Percentiles rank a stretch among this genome's conserved stretches.
Evolutionary conservation across 2,113 vertebrate species (phyloP).

Genomic region (Ailuropoda melanoleuca): DNA sequence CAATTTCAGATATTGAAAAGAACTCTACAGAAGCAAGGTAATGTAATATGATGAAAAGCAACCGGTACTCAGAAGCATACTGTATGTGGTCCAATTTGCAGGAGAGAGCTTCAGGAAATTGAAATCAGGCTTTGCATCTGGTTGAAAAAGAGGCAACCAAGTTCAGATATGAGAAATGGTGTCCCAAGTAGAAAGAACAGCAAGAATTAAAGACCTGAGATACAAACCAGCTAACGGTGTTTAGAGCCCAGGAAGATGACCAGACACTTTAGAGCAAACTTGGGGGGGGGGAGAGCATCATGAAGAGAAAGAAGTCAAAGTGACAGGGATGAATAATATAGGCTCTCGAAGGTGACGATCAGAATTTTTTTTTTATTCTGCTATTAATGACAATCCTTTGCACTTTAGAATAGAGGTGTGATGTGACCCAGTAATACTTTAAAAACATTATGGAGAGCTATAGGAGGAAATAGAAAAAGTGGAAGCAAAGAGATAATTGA

Average conservation of each 20-base stretch:
- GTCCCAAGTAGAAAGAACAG: not conserved
- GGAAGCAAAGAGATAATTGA: not conserved
- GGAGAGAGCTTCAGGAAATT: not conserved
- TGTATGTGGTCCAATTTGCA: not conserved
- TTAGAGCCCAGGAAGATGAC: not conserved
- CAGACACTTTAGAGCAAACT: not conserved
- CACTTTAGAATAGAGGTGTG: not conserved
- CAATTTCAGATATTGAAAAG: not conserved
- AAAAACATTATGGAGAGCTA: not conserved
- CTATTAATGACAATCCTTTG: not conserved
- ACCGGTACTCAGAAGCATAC: not conserved
- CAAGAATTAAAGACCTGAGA: not conserved
- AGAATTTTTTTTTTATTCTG: not conserved
- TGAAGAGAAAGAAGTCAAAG: not conserved
- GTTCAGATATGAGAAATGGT: not conserved
- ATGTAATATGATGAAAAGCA: not conserved
- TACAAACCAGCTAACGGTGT: not conserved
- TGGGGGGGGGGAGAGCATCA: fast-evolving
- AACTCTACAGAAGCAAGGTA: not conserved
- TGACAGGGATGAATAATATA: not conserved
- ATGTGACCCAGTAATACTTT: not conserved
- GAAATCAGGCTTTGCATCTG: not conserved
- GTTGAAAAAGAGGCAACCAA: not conserved
- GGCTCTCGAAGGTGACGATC: not conserved
- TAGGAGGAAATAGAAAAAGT: not conserved